Evolutionary conservation across 35 echinoderm and acorn worm genomes (phyloP).

Genomic region (Holothuria glaberrima): DNA sequence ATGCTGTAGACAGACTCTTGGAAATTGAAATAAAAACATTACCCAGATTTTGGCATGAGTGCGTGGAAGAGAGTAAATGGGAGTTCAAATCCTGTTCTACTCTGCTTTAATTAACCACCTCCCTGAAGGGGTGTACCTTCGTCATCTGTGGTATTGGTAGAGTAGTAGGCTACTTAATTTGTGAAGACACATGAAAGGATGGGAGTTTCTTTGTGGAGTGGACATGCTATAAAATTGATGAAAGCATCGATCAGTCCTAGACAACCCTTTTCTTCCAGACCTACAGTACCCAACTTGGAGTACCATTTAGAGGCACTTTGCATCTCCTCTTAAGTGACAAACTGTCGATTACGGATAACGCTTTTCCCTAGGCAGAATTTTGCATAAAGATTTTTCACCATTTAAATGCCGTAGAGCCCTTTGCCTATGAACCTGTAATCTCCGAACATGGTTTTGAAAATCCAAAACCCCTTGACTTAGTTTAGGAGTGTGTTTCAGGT

Average conservation of each 20-base stretch:
- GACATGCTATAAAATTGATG: background rate
- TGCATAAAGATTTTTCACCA: background rate
- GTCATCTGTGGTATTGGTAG: background rate
- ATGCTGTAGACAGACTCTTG: too few relatives aligned
- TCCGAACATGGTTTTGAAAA: conserved; percentile 6
- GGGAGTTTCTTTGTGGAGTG: conserved; percentile 2
- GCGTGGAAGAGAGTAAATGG: too few relatives aligned
- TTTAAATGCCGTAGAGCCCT: background rate
- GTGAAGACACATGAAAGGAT: background rate
- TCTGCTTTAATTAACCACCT: background rate
- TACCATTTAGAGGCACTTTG: conserved; percentile 37
- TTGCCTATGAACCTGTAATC: background rate
- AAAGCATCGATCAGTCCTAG: conserved; percentile 3
- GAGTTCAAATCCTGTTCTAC: too few relatives aligned
- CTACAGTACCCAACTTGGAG: conserved; percentile 18
- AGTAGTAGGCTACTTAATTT: background rate
- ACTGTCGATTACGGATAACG: conserved; percentile 45
- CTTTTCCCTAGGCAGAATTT: conserved; percentile 24
- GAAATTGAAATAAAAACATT: too few relatives aligned
- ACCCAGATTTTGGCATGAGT: too few relatives aligned
- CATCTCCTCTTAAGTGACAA: background rate
- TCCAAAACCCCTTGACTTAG: conserved; percentile 32
- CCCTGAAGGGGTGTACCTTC: background rate
- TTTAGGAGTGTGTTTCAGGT: background rate
- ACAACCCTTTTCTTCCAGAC: conserved; percentile 1